phyloP scores from a whole-genome alignment of 2,113 vertebrate genomes.

The Zosterops hypoxanthus region DNA sequence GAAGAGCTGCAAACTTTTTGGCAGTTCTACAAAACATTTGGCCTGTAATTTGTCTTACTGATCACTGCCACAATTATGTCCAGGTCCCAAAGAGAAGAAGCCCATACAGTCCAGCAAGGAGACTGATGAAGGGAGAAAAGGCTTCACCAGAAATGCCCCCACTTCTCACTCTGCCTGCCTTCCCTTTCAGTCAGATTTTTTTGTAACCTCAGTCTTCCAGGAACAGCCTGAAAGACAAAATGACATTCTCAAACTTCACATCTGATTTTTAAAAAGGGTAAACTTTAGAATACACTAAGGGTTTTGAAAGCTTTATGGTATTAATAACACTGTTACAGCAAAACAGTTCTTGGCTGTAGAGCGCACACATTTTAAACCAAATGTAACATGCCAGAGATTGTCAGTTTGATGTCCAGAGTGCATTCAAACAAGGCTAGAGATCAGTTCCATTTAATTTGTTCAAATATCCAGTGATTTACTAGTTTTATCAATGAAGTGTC shows the following conservation, averaged over 20 bases:
- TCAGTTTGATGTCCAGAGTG: not conserved
- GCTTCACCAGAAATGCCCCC: not conserved
- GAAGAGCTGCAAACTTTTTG: constrained; percentile 27
- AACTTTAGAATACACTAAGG: constrained; percentile 31
- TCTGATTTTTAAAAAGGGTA: not conserved
- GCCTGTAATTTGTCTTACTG: constrained; percentile 7
- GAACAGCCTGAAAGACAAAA: not conserved
- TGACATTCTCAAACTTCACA: not conserved
- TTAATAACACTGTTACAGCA: constrained; percentile 49
- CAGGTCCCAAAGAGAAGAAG: not conserved
- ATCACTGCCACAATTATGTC: not conserved
- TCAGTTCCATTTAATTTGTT: not conserved
- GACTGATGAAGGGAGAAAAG: not conserved
- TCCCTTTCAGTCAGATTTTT: not conserved
- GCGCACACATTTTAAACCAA: not conserved
- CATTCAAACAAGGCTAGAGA: not conserved
- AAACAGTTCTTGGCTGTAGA: constrained; percentile 13
- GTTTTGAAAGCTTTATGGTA: constrained; percentile 60
- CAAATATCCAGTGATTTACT: not conserved
- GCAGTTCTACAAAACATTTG: not conserved
- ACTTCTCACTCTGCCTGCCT: not conserved
- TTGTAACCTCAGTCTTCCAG: not conserved
- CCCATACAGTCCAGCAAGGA: not conserved
- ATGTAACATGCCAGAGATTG: not conserved
- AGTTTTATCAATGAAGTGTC: not conserved